Evolutionary conservation across 2,888 invertebrate species (phyloP).

Genomic region (Eledone cirrhosa): DNA sequence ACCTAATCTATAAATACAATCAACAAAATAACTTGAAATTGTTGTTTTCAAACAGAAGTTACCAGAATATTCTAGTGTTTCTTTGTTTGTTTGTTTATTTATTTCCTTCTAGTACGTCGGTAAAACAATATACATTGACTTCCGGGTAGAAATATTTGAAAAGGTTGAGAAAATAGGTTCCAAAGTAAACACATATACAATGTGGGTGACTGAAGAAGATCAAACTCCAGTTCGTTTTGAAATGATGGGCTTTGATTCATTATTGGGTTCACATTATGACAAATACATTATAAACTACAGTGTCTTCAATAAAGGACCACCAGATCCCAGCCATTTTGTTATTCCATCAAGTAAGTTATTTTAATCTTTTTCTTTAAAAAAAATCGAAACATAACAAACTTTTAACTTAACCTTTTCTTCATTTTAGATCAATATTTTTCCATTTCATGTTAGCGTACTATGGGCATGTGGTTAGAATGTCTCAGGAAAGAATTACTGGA

Average conservation of each 20-base stretch:
- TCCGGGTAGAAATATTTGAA: slow-evolving; percentile 82
- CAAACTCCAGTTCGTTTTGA: slow-evolving; percentile 79
- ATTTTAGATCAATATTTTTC: too few relatives aligned
- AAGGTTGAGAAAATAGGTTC: slow-evolving; percentile 76
- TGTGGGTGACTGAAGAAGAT: slow-evolving; percentile 75
- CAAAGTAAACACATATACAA: slow-evolving; percentile 86
- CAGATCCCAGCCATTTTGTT: slow-evolving; percentile 41
- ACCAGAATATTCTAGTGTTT: neutral
- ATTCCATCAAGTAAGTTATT: slow-evolving; percentile 47
- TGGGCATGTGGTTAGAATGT: too few relatives aligned
- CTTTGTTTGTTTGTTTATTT: slow-evolving; percentile 11
- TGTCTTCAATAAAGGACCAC: slow-evolving; percentile 62
- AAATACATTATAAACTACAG: slow-evolving; percentile 91
- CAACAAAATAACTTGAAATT: neutral
- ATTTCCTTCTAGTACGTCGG: slow-evolving; percentile 38
- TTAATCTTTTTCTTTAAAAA: neutral
- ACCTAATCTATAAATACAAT: too few relatives aligned
- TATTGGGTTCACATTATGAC: slow-evolving; percentile 95
- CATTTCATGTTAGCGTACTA: too few relatives aligned
- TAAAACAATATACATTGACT: slow-evolving; percentile 73
- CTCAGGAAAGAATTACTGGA: too few relatives aligned
- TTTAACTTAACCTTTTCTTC: neutral
- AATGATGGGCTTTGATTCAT: slow-evolving; percentile 90
- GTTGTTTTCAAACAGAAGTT: neutral
- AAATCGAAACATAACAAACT: neutral